Conservation (phyloP, 2,113 vertebrate species). For the Actenoides lindsayi region DNA sequence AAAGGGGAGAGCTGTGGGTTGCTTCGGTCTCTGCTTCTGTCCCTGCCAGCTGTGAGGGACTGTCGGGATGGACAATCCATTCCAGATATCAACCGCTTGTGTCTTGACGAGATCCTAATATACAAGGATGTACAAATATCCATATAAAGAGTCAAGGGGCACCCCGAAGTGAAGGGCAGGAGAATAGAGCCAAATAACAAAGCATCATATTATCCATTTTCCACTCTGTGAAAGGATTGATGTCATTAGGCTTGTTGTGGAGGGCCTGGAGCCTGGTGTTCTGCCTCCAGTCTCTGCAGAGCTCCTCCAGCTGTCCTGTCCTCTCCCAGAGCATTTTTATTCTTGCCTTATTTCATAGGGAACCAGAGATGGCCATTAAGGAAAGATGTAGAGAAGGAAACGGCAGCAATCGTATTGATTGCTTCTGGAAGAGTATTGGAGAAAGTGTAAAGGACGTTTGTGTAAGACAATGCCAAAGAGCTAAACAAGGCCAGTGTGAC, state of each 20-base stretch:
- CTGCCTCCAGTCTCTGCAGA: not conserved
- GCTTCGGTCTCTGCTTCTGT: not conserved
- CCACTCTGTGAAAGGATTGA: not conserved
- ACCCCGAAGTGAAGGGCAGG: not conserved
- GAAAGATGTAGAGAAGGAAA: not conserved
- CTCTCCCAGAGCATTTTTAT: not conserved
- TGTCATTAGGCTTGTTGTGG: not conserved
- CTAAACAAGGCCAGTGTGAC: slow-evolving; percentile 10
- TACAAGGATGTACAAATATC: not conserved
- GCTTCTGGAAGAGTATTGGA: not conserved
- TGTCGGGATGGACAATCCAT: not conserved
- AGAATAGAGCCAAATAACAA: not conserved
- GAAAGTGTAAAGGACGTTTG: slow-evolving; percentile 25
- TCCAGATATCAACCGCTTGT: not conserved
- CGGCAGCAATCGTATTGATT: slow-evolving; percentile 5
- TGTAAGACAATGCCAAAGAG: slow-evolving; percentile 40
- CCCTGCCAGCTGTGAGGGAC: not conserved
- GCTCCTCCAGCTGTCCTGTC: not conserved
- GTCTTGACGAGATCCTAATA: not conserved
- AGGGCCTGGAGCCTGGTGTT: not conserved
- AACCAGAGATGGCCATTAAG: not conserved
- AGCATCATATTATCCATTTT: not conserved
- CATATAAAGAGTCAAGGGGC: not conserved
- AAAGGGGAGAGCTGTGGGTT: not conserved
- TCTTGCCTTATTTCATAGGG: not conserved